These are phyloP conservation scores for Pollenia amentaria DNA, from an alignment of 2,888 invertebrate genomes.

Conservation along the genomic window DNA sequence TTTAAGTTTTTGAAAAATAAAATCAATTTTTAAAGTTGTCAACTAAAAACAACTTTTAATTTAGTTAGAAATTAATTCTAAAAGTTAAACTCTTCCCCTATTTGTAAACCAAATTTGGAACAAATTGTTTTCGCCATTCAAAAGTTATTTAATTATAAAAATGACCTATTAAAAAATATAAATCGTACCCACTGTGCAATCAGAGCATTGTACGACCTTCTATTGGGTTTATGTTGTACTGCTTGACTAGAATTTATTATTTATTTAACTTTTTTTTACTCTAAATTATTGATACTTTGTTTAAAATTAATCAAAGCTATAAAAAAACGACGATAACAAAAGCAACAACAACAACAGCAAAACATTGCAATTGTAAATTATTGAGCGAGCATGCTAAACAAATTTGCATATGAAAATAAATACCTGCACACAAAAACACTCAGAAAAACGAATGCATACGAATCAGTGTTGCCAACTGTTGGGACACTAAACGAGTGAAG, in stretches of 20 bases:
- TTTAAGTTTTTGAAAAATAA: no score
- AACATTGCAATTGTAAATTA: not conserved
- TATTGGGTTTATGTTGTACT: slow-evolving; percentile 58
- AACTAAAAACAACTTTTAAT: no score
- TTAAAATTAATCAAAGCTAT: slow-evolving; percentile 12
- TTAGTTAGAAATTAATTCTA: no score
- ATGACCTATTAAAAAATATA: no score
- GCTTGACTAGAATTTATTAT: slow-evolving; percentile 30
- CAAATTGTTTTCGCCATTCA: not conserved
- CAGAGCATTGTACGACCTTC: slow-evolving; percentile 82
- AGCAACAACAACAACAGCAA: not conserved
- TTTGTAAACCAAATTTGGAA: no score
- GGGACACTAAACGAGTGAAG: no score
- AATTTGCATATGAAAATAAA: not conserved
- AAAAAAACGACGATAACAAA: no score
- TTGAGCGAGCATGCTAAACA: not conserved
- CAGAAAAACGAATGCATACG: not conserved
- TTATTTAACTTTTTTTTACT: not conserved
- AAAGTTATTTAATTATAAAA: not conserved
- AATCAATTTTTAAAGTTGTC: no score
- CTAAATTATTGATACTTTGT: slow-evolving; percentile 27
- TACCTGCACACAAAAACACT: not conserved
- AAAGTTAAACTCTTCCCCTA: no score
- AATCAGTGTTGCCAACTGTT: not conserved
- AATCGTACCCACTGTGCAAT: not conserved